Evolutionary conservation across 1,140 invertebrate species (phyloP), one percentile per base, ranked within the genome.

Genomic region (Zaprionus camerounensis): DNA sequence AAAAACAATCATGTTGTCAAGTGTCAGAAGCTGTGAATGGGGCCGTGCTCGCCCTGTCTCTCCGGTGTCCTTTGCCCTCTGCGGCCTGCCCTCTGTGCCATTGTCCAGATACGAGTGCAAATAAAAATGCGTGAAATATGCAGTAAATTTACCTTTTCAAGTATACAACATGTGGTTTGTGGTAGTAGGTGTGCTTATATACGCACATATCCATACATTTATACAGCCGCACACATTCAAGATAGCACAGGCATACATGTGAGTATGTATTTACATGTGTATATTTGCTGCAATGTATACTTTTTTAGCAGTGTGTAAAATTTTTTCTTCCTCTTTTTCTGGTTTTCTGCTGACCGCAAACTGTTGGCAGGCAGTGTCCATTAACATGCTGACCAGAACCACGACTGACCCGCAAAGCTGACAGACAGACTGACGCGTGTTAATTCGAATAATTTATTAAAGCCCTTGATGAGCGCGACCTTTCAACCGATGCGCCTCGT

Each of bases 381-480:
- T 71, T 75, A 76, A 71, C 63, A 67, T 31, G 36, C 61, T 34
- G 38, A 61, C 62, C 55, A 70, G 20, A 26, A 38, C 49, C 61
- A 53, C 22, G 11, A 11, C 57, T 56, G 76, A 62, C 20, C 28
- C 53, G 53, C 13, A 26, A 31, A 38, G 11, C n/a, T 34, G 66
- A 58, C 51, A 59, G 68, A 61, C 73, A 46, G 83, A 69, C 72
- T 74, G 78, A 84, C 71, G 81, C 73, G 86, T 90, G 86, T 90
- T 90, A 90, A 90, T 90, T 90, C 90, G 86, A 90, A 90, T 90
- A 90, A 90, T 90, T 90, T 90, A 90, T 90, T 90, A 90, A 90
- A 85, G 76, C 76, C 71, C 79, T 65, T 90, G 86, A 91, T 90
- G 85, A 91, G 85, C 70, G 78, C 79, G 70, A 85, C 79, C 86